Percentiles rank a stretch among this genome's conserved stretches.
phyloP scores from a whole-genome alignment of 2,113 vertebrate genomes.

The Microcebus griseorufus region DNA sequence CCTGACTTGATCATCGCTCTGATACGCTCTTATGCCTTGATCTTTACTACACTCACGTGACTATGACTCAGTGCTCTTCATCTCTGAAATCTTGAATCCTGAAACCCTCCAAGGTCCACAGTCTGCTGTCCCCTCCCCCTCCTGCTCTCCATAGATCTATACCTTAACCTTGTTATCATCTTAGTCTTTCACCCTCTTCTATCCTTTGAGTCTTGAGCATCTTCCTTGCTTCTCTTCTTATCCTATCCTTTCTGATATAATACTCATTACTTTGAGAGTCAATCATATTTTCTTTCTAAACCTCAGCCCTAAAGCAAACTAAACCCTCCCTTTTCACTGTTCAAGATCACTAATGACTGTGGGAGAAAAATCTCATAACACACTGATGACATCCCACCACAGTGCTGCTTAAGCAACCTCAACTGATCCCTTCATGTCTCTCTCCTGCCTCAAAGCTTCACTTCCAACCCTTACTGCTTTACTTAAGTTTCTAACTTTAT shows the following conservation, averaged over 20 bases:
- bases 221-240: background rate
- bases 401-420: background rate
- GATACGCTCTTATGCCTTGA: background rate
- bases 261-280: background rate
- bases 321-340: background rate
- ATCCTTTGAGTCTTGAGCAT: background rate
- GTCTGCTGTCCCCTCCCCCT: background rate
- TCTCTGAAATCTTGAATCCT: background rate
- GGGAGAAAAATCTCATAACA: background rate
- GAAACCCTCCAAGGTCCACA: background rate
- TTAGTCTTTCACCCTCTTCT: background rate
- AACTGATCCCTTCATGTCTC: background rate
- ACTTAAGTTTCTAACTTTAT: background rate
- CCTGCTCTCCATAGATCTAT: too few species aligned
- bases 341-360: background rate
- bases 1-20: background rate
- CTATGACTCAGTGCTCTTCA: background rate
- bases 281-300: background rate
- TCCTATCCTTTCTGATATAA: background rate
- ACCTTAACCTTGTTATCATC: background rate
- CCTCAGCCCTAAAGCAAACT: background rate
- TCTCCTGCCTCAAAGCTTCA: background rate
- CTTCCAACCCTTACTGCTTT: background rate
- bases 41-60: background rate
- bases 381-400: background rate